Evolutionary conservation across 2,113 vertebrate genomes (phyloP).

Genomic region (Astatotilapia flaviijosephi): DNA sequence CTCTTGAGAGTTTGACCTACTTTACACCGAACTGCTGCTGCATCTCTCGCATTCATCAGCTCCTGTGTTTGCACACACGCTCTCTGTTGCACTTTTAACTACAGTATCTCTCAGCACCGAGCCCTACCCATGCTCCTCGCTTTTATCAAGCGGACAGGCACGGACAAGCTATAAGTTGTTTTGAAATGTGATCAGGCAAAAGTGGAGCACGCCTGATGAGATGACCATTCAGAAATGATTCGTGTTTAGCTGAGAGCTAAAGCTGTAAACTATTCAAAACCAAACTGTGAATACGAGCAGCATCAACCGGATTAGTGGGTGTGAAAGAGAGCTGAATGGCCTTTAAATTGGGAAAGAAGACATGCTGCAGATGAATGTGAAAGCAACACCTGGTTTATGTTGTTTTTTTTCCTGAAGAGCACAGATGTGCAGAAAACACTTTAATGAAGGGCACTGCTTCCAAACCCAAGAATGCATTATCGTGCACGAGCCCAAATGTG

Average conservation of each 20-base stretch:
- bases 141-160: slow-evolving; percentile 68
- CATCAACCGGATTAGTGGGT: background rate
- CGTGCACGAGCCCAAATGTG: slow-evolving; percentile 10
- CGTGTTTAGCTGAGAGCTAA: background rate
- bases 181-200: slow-evolving; percentile 64
- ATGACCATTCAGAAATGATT: slow-evolving; percentile 41
- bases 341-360: background rate
- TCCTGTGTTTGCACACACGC: slow-evolving; percentile 1
- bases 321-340: background rate
- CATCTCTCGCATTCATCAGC: slow-evolving; percentile 24
- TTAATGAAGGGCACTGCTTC: background rate
- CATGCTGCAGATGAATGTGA: background rate
- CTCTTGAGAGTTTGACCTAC: slow-evolving; percentile 49
- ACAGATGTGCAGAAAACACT: background rate
- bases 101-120: background rate
- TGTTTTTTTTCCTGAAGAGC: background rate
- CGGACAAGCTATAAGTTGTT: slow-evolving; percentile 68
- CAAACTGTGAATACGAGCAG: background rate
- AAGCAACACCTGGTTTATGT: slow-evolving; percentile 15
- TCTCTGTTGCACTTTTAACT: slow-evolving; percentile 19
- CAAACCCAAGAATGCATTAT: background rate
- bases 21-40: slow-evolving; percentile 39
- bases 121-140: background rate
- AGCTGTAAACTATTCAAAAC: background rate
- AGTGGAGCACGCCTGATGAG: slow-evolving; percentile 23